Percentiles rank a stretch among this genome's conserved stretches.
These are phyloP conservation scores for Porites lutea DNA, from an alignment of 64 coral and sea anemone species.

Conservation along the genomic window DNA sequence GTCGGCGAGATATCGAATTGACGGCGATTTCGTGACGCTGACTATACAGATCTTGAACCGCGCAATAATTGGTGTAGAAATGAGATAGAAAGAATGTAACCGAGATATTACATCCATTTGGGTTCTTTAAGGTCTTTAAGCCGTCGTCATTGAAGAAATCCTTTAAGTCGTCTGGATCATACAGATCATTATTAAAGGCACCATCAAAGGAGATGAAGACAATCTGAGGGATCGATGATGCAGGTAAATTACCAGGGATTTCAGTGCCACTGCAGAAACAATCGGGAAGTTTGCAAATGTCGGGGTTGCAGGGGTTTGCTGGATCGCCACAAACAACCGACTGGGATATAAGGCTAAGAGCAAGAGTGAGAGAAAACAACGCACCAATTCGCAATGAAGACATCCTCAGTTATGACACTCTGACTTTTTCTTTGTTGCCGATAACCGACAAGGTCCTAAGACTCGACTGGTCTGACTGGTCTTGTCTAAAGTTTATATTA, in stretches of 20 bases:
- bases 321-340: not conserved
- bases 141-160: slow-evolving; percentile 27
- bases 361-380: not conserved
- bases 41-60: slow-evolving; percentile 64
- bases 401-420: too few species aligned
- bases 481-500: too few species aligned
- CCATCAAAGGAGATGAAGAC: slow-evolving; percentile 79
- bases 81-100: slow-evolving; percentile 83
- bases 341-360: not conserved
- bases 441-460: too few species aligned
- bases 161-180: slow-evolving; percentile 20
- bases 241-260: slow-evolving; percentile 58
- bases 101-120: slow-evolving; percentile 74
- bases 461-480: too few species aligned
- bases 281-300: slow-evolving; percentile 74
- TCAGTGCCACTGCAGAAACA: slow-evolving; percentile 78
- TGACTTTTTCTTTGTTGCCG: too few species aligned
- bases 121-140: slow-evolving; percentile 38
- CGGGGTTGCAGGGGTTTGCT: slow-evolving; percentile 7
- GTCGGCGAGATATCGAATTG: slow-evolving; percentile 70
- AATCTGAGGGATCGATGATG: slow-evolving; percentile 80
- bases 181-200: slow-evolving; percentile 55
- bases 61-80: slow-evolving; percentile 76
- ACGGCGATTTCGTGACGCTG: slow-evolving; percentile 80
- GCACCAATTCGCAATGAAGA: too few species aligned